Percentiles rank a stretch among this genome's conserved stretches.
These are phyloP conservation scores for Nothobranchius kuhntae DNA, from an alignment of 2,113 vertebrate species.

Conservation along the genomic window DNA sequence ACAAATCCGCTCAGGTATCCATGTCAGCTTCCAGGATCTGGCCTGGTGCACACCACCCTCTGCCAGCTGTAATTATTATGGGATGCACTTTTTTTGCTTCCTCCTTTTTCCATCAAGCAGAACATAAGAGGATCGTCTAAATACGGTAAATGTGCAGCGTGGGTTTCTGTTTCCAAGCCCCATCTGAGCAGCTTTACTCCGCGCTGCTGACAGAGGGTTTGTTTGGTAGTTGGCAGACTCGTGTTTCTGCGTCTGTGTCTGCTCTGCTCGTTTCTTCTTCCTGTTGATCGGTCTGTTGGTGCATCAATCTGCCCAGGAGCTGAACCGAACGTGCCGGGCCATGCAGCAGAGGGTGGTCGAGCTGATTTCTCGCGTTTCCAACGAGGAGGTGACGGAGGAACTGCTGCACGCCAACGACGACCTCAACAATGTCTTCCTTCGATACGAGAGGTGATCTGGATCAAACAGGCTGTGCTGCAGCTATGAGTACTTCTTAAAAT, in stretches of 20 bases:
- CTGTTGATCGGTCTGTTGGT: neutral
- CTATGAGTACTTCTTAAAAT: neutral
- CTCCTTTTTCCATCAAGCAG: neutral
- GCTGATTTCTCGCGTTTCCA: slow-evolving; percentile 94
- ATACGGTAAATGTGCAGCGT: neutral
- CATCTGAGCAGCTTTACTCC: neutral
- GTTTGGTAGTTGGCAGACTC: neutral
- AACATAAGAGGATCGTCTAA: neutral
- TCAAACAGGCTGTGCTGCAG: too few species aligned
- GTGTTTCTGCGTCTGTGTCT: neutral
- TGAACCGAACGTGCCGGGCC: slow-evolving; percentile 96
- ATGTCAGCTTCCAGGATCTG: slow-evolving; percentile 29
- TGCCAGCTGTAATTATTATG: slow-evolving; percentile 16
- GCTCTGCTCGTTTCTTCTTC: neutral
- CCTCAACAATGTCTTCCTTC: slow-evolving; percentile 96
- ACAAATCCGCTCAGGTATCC: slow-evolving; percentile 50
- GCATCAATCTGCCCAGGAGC: slow-evolving; percentile 74
- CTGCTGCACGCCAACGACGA: slow-evolving; percentile 95
- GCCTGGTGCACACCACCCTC: neutral
- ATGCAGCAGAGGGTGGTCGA: slow-evolving; percentile 98
- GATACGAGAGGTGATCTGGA: slow-evolving; percentile 87
- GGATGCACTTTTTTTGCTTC: neutral
- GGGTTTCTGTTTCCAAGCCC: neutral
- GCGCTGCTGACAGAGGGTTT: neutral
- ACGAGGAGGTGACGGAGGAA: slow-evolving; percentile 97